phyloP scores from a whole-genome alignment of 2,888 invertebrate species.

The Caenorhabditis sp. region DNA sequence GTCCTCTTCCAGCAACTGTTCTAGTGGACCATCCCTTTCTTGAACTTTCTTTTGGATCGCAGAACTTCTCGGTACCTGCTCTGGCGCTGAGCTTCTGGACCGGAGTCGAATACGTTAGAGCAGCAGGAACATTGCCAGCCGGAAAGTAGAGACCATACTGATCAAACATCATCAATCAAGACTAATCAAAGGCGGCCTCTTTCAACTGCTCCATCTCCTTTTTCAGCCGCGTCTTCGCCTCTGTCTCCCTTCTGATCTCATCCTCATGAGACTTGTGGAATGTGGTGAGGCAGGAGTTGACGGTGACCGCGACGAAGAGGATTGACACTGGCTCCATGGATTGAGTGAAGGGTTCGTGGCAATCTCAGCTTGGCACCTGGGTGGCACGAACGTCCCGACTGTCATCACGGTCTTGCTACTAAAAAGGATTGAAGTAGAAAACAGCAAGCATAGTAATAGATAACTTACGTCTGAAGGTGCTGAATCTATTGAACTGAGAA shows the following conservation, averaged over 20 bases:
- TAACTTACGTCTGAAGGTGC: too few relatives aligned
- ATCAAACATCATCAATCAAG: constrained; percentile 91
- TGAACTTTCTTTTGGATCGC: too few relatives aligned
- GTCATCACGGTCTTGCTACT: constrained; percentile 36
- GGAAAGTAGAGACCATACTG: constrained; percentile 73
- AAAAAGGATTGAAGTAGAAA: too few relatives aligned
- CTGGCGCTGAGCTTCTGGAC: too few relatives aligned
- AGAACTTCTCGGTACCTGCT: too few relatives aligned
- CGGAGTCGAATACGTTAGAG: too few relatives aligned
- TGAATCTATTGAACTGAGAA: too few relatives aligned
- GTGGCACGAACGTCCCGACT: constrained; percentile 46
- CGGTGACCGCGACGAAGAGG: constrained; percentile 61
- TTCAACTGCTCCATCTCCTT: constrained; percentile 88
- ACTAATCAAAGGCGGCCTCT: constrained; percentile 91
- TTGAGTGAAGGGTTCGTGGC: constrained; percentile 61
- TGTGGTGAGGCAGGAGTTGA: constrained; percentile 49
- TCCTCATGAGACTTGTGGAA: constrained; percentile 32
- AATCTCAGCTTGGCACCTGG: constrained; percentile 67
- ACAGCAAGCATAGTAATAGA: too few relatives aligned
- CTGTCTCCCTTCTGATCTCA: constrained; percentile 83
- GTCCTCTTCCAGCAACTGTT: too few relatives aligned
- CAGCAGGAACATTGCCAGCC: constrained; percentile 68
- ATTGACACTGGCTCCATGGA: constrained; percentile 70
- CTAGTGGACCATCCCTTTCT: too few relatives aligned
- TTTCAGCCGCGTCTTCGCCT: constrained; percentile 98